These are phyloP conservation scores for Phortica okadai DNA, from an alignment of 2,888 invertebrate species.

Conservation along the genomic window DNA sequence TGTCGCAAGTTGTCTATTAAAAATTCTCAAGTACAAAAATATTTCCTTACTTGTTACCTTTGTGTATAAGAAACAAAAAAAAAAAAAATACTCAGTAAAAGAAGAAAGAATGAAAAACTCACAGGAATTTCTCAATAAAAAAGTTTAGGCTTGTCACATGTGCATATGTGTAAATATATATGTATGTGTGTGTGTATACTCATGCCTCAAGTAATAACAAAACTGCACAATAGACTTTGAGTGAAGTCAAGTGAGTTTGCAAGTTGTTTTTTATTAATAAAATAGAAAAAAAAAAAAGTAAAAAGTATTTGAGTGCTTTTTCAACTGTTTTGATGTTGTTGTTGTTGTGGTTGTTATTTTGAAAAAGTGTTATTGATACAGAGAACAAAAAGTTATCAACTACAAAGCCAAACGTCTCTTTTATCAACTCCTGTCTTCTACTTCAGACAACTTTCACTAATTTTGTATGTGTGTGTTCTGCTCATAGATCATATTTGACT, in stretches of 20 bases:
- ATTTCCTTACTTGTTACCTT: constrained; percentile 2
- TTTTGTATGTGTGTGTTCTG: too few species aligned
- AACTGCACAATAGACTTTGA: neutral
- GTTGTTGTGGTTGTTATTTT: neutral
- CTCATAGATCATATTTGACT: too few species aligned
- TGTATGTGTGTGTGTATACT: neutral
- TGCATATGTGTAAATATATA: neutral
- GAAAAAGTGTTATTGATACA: neutral
- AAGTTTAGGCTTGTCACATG: neutral
- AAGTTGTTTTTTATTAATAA: too few species aligned
- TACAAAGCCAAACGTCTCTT: neutral
- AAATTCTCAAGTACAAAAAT: constrained; percentile 24
- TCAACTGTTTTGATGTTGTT: neutral
- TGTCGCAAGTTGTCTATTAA: constrained; percentile 19
- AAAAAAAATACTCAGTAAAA: neutral
- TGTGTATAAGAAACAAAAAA: neutral
- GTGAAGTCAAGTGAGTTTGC: too few species aligned
- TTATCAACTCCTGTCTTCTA: too few species aligned
- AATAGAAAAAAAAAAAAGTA: neutral
- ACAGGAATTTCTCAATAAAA: neutral
- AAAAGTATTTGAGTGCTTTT: neutral
- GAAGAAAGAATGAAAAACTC: neutral
- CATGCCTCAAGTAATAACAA: neutral
- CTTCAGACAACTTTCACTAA: too few species aligned
- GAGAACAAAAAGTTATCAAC: neutral